A percentile compares a stretch with the other conserved stretches of the same genome.
Evolutionary conservation across 2,113 vertebrate genomes (phyloP).

Genomic region (Nyctibius bracteatus): DNA sequence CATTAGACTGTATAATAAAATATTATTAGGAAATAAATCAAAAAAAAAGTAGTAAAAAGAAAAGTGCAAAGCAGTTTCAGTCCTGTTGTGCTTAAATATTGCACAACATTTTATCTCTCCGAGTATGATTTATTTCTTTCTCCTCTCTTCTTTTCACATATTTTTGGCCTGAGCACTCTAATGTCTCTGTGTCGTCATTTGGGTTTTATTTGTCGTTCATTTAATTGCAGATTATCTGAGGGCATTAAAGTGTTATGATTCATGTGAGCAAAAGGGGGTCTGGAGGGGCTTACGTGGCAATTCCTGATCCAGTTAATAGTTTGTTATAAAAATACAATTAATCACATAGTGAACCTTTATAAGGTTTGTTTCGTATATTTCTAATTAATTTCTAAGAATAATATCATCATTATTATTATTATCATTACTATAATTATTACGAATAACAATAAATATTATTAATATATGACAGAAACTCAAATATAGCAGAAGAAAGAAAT

Average conservation of each 20-base stretch:
- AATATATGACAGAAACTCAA: not conserved
- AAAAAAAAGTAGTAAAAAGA: slow-evolving; percentile 24
- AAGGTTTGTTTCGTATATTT: not conserved
- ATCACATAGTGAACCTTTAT: not conserved
- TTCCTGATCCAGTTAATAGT: not conserved
- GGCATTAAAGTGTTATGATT: slow-evolving; percentile 48
- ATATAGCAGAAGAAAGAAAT: not conserved
- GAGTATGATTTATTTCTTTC: not conserved
- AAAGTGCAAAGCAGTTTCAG: not conserved
- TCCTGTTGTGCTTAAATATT: not conserved
- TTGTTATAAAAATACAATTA: not conserved
- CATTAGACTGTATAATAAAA: slow-evolving; percentile 10
- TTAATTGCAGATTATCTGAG: slow-evolving; percentile 53
- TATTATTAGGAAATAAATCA: slow-evolving; percentile 34
- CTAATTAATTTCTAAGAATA: not conserved
- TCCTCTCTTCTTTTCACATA: not conserved
- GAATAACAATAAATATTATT: not conserved
- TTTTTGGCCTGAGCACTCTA: not conserved
- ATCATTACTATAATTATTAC: not conserved
- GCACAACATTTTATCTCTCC: not conserved
- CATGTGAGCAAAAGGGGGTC: not conserved
- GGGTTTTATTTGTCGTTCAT: slow-evolving; percentile 14
- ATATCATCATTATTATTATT: not conserved
- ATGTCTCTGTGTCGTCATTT: not conserved
- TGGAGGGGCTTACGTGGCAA: fast-evolving